A percentile compares a stretch with the other conserved stretches of the same genome.
These are phyloP conservation scores for Drosophila tripunctata DNA, from an alignment of 2,888 invertebrate species.

Conservation along the genomic window DNA sequence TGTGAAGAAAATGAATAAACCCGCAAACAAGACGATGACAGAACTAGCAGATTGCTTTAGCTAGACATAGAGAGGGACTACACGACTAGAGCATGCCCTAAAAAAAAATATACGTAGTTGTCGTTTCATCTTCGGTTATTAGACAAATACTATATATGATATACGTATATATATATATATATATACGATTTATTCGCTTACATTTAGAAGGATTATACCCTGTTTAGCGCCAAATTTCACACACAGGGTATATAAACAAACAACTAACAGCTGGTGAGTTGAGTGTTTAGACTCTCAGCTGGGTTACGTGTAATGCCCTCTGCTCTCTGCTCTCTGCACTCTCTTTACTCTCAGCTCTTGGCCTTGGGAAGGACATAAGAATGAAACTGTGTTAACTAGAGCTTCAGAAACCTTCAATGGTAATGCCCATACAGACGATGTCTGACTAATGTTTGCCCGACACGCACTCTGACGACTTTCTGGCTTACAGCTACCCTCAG, in stretches of 20 bases:
- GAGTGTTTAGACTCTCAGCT: conserved; percentile 3
- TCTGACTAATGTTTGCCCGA: conserved; percentile 52
- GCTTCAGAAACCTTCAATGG: conserved; percentile 11
- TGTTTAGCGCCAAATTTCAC: too few relatives aligned
- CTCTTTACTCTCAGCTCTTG: neutral
- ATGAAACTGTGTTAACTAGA: too few relatives aligned
- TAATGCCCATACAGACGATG: conserved; percentile 17
- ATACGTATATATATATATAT: too few relatives aligned
- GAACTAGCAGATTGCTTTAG: neutral
- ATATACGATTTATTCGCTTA: too few relatives aligned
- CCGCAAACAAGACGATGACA: conserved; percentile 10
- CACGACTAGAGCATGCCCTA: neutral
- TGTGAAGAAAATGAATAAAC: conserved; percentile 25
- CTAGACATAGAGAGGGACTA: too few relatives aligned
- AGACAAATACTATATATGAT: too few relatives aligned
- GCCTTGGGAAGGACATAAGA: neutral
- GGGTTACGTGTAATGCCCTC: conserved; percentile 1
- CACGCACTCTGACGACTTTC: conserved; percentile 57
- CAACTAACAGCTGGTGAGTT: conserved; percentile 6
- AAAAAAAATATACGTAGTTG: too few relatives aligned
- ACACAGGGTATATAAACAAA: conserved; percentile 7
- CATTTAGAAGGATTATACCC: too few relatives aligned
- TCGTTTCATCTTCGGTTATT: too few relatives aligned
- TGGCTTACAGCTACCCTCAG: conserved; percentile 29
- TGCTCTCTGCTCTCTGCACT: neutral